Evolutionary conservation across 1,140 invertebrate species (phyloP).

Genomic region (Triops cancriformis): DNA sequence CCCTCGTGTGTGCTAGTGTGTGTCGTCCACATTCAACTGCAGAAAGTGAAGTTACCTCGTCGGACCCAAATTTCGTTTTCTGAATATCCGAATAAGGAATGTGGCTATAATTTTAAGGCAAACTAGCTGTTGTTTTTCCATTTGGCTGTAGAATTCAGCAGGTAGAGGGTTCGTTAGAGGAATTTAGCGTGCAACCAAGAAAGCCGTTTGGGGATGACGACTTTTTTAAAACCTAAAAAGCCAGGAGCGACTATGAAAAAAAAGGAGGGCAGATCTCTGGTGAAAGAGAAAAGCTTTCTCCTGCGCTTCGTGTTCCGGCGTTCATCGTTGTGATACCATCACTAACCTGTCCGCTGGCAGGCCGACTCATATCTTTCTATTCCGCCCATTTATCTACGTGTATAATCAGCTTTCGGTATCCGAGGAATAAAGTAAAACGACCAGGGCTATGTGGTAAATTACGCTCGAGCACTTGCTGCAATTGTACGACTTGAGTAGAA

Average conservation of each 20-base stretch:
- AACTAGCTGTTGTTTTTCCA: not conserved
- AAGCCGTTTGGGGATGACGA: not conserved
- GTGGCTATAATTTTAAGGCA: not conserved
- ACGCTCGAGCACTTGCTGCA: not conserved
- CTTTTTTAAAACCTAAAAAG: not conserved
- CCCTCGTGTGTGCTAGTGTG: not conserved
- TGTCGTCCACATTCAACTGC: not conserved
- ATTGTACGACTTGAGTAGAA: no score
- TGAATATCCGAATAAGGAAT: not conserved
- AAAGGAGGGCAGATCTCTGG: not conserved
- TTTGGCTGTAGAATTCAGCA: not conserved
- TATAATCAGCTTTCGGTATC: not conserved
- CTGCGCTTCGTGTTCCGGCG: not conserved
- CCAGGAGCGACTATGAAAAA: not conserved
- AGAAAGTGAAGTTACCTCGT: not conserved
- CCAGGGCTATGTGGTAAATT: not conserved
- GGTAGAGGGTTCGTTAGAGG: not conserved
- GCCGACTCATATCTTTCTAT: not conserved
- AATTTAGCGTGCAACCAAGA: not conserved
- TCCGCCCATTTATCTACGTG: not conserved
- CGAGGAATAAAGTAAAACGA: not conserved
- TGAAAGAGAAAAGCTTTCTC: slow-evolving; percentile 14
- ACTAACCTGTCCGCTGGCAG: not conserved
- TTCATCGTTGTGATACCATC: not conserved
- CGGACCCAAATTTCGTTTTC: not conserved